These are phyloP conservation scores for Amphimallon solstitiale DNA, from an alignment of 2,888 invertebrate species.

Conservation along the genomic window DNA sequence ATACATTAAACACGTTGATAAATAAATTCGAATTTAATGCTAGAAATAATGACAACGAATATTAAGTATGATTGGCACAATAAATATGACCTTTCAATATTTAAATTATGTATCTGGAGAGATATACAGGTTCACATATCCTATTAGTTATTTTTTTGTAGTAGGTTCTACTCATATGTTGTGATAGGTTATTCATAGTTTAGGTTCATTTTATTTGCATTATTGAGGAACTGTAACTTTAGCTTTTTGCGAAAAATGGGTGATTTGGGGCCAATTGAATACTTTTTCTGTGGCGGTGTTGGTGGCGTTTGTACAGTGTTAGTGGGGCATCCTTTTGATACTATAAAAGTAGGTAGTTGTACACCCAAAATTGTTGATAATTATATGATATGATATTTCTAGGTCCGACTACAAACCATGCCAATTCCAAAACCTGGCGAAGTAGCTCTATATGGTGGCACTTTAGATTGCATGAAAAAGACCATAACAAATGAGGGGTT, in stretches of 20 bases:
- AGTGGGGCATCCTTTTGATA: slow-evolving; percentile 97
- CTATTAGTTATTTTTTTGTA: slow-evolving; percentile 6
- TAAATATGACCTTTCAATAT: slow-evolving; percentile 12
- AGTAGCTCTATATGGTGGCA: slow-evolving; percentile 83
- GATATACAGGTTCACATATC: not conserved
- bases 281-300: slow-evolving; percentile 95
- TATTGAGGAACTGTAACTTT: not conserved
- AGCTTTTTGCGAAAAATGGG: slow-evolving; percentile 50
- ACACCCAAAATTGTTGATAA: not conserved
- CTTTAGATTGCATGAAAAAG: slow-evolving; percentile 92
- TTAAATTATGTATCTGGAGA: not conserved
- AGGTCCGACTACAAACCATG: slow-evolving; percentile 97
- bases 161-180: not conserved
- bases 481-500: slow-evolving; percentile 89
- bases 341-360: slow-evolving; percentile 75
- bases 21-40: too few species aligned
- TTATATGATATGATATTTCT: slow-evolving; percentile 21
- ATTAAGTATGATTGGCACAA: not conserved
- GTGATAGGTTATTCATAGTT: slow-evolving; percentile 5
- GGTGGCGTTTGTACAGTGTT: slow-evolving; percentile 96
- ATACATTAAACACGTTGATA: too few species aligned
- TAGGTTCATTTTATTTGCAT: not conserved
- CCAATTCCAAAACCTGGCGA: slow-evolving; percentile 82
- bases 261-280: slow-evolving; percentile 81
- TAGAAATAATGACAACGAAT: too few species aligned